phyloP scores from a whole-genome alignment of 2,113 vertebrate species.

The Malurus alboscapulatus region DNA sequence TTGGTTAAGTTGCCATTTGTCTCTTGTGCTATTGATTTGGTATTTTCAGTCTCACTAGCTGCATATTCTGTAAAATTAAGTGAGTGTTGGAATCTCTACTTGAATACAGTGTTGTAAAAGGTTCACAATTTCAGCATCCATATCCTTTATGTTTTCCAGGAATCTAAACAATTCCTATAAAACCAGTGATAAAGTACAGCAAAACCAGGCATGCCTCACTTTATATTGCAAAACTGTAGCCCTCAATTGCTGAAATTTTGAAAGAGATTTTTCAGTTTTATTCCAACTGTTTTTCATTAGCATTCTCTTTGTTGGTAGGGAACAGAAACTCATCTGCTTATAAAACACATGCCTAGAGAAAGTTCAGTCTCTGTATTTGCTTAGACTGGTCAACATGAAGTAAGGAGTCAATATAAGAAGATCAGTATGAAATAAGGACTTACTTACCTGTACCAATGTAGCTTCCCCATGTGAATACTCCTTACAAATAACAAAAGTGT shows the following conservation, averaged over 20 bases:
- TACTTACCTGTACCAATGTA: not conserved
- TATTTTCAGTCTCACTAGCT: conserved; percentile 61
- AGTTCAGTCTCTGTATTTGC: not conserved
- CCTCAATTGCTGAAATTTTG: not conserved
- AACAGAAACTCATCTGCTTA: not conserved
- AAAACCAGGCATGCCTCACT: not conserved
- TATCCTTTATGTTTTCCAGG: conserved; percentile 60
- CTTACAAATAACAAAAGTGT: not conserved
- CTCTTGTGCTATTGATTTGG: conserved; percentile 59
- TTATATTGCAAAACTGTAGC: not conserved
- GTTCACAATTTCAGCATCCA: conserved; percentile 43
- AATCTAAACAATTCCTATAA: conserved; percentile 42
- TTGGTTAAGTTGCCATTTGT: conserved; percentile 57
- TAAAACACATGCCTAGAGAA: not conserved
- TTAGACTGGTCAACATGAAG: not conserved
- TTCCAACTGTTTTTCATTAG: not conserved
- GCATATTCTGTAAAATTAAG: conserved; percentile 44
- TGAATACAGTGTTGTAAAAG: conserved; percentile 2
- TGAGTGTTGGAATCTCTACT: conserved; percentile 38
- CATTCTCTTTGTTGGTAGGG: not conserved
- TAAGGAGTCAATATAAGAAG: not conserved
- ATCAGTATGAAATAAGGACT: not conserved
- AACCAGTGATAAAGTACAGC: not conserved
- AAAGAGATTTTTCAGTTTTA: not conserved
- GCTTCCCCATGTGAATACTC: not conserved